These are phyloP conservation scores for Synanthedon tipuliformis DNA, from an alignment of 2,888 invertebrate species.

Conservation along the genomic window DNA sequence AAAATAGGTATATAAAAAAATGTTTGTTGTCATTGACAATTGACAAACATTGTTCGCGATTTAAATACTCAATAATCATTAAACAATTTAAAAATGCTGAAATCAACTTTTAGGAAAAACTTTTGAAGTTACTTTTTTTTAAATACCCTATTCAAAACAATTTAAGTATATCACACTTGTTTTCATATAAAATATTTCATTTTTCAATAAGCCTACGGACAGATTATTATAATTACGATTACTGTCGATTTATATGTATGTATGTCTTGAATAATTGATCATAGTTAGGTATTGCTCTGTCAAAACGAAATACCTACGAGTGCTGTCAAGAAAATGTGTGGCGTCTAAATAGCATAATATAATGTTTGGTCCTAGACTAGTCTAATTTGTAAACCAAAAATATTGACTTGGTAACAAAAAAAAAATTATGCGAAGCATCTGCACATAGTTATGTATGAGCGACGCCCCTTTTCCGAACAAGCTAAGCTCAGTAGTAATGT, in stretches of 20 bases:
- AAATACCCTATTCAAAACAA: constrained; percentile 41
- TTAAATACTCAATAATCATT: constrained; percentile 15
- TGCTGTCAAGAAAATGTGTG: background rate
- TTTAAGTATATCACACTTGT: constrained; percentile 64
- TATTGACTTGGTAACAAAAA: constrained; percentile 53
- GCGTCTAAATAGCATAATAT: background rate
- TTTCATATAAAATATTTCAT: constrained; percentile 14
- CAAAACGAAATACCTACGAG: background rate
- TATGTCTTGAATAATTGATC: background rate
- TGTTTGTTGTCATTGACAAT: background rate
- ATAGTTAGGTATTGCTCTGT: background rate
- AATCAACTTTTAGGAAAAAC: constrained; percentile 64
- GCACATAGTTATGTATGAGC: constrained; percentile 21
- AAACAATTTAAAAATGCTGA: constrained; percentile 59
- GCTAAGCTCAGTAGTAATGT: constrained; percentile 62
- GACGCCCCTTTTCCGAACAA: constrained; percentile 40
- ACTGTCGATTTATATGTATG: background rate
- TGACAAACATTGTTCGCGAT: too few species aligned
- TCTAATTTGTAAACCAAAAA: constrained; percentile 51
- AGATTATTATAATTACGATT: constrained; percentile 11
- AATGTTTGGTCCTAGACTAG: constrained; percentile 64
- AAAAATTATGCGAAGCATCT: constrained; percentile 39
- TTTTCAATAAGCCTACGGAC: constrained; percentile 14
- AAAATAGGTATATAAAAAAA: background rate
- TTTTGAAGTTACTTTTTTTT: constrained; percentile 52